Base-by-base conservation (phyloP, 2,797 vertebrate species). In the Anomalospiza imberbis region DNA sequence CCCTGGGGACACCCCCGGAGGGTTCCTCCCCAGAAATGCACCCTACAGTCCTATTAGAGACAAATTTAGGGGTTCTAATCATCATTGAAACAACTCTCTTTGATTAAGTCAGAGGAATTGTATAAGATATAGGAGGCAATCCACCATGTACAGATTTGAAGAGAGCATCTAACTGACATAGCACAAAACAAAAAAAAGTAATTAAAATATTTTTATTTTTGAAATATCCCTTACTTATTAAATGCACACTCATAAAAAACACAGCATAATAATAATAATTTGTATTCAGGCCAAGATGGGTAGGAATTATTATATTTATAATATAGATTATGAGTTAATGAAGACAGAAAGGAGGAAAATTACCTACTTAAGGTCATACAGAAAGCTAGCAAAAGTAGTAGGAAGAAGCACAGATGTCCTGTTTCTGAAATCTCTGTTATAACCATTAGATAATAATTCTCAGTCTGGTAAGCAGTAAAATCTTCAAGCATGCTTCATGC, bases 71-170 rank as follows among this genome's bases (percentile, higher is more conserved):
- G 21, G n/a, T 92, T 90, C 53, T 86, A 76, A 78, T 83, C 76
- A 91, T 93, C 74, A 81, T 13, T 89, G 92, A 89, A 92, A 36
- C 51, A 92, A 60, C 28, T 93, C 20, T 88, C 96, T 94, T 86
- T 92, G 76, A 89, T 91, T 93, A 93, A 91, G 71, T 91, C 70
- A 82, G 82, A 91, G 77, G 67, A 91, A 84, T 88, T 4, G 6
- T 89, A 84, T 86, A 91, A 91, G 60, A 74, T 71, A 85, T 12
- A 84, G 79, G 28, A 91, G 60, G 88, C 40, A 90, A 86, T 79
- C 66, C 65, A 74, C 66, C 45, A 76, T 58, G 48, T 78, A 88
- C 79, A 85, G 31, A 92, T 94, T 92, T 92, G 48, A 91, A 84
- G 62, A 90, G 22, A 88, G 8, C n/a, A 24, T 93, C 66, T 85